A percentile compares a stretch with the other conserved stretches of the same genome.
phyloP scores from a whole-genome alignment of 2,113 vertebrate genomes.

The Tragelaphus buxtoni region DNA sequence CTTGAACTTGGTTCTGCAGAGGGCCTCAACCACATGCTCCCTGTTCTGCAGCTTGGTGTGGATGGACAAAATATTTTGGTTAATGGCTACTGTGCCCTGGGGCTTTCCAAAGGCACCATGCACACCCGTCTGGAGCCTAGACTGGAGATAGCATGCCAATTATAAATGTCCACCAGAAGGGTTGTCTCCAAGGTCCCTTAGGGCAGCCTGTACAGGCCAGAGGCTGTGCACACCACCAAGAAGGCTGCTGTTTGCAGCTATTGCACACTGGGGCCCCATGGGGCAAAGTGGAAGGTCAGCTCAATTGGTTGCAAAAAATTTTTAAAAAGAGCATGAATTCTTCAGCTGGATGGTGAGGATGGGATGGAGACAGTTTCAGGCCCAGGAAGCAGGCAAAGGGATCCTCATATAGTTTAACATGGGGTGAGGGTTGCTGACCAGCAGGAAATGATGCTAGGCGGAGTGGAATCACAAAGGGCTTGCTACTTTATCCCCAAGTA shows the following conservation, averaged over 20 bases:
- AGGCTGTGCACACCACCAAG: not conserved
- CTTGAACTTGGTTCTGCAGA: not conserved
- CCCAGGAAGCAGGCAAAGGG: not conserved
- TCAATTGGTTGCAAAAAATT: not conserved
- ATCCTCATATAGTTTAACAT: not conserved
- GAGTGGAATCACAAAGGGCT: not conserved
- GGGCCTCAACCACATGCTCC: not conserved
- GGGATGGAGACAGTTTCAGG: not conserved
- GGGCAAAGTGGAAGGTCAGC: not conserved
- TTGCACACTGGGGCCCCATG: not conserved
- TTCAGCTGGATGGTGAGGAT: not conserved
- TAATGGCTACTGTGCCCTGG: not conserved
- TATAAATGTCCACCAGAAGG: not conserved
- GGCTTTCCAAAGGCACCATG: not conserved
- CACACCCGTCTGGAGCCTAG: not conserved
- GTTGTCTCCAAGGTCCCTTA: not conserved
- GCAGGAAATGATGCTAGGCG: not conserved
- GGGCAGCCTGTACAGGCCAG: not conserved
- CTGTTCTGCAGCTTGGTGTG: not conserved
- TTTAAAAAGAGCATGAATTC: not conserved
- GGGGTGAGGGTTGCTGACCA: not conserved
- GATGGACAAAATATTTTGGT: not conserved
- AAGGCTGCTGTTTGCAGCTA: not conserved
- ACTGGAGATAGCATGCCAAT: not conserved
- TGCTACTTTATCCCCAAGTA: not conserved